Conservation (phyloP, 1,140 invertebrate genomes). For the Globodera rostochiensis region DNA sequence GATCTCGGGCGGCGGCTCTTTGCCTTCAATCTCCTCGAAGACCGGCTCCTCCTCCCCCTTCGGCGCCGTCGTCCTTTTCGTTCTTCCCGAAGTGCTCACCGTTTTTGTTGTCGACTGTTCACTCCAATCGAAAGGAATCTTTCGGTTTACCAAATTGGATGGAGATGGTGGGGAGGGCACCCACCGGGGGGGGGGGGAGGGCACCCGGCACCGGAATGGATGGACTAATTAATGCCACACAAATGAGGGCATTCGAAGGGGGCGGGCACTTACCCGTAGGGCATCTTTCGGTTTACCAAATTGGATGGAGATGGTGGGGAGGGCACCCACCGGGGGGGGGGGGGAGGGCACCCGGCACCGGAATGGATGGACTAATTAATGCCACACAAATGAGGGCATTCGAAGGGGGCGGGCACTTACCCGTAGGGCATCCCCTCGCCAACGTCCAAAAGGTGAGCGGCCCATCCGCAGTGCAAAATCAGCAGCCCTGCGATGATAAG, state of each 20-base stretch:
- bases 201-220: too few relatives aligned
- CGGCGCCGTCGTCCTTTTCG: slow-evolving; percentile 32
- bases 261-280: neutral
- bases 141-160: neutral
- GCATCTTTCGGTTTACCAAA: neutral
- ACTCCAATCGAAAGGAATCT: slow-evolving; percentile 22
- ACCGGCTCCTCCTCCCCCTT: slow-evolving; percentile 48
- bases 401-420: slow-evolving; percentile 35
- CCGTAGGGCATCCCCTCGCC: slow-evolving; percentile 51
- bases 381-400: neutral
- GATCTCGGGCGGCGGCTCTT: slow-evolving; percentile 40
- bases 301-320: neutral
- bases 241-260: neutral
- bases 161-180: neutral
- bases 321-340: too few relatives aligned
- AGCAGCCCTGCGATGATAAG: slow-evolving; percentile 63
- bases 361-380: neutral
- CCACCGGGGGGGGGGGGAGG: slow-evolving; percentile 30
- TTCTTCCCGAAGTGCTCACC: slow-evolving; percentile 30
- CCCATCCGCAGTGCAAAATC: slow-evolving; percentile 64
- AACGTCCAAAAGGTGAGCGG: slow-evolving; percentile 61
- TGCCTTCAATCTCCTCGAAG: slow-evolving; percentile 41
- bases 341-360: too few relatives aligned
- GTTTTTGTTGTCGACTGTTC: slow-evolving; percentile 43
- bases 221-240: neutral